phyloP scores from a whole-genome alignment of 35 echinoderm and acorn worm genomes.

The Ophioderma brevispina region DNA sequence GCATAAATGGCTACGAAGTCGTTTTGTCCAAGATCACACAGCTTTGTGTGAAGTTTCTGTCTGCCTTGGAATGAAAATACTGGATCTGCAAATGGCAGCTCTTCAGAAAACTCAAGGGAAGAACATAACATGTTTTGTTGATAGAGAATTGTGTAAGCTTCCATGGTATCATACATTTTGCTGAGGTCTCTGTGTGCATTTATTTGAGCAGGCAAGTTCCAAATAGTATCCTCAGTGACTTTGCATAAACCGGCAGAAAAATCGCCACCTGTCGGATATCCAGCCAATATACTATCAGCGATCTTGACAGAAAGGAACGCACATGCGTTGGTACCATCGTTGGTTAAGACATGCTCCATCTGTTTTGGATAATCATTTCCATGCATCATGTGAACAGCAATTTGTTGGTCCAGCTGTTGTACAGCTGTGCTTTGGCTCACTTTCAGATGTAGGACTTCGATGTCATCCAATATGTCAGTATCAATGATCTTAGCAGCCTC shows the following conservation, averaged over 20 bases:
- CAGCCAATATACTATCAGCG: background rate
- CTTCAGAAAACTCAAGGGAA: background rate
- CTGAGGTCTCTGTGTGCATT: slow-evolving; percentile 5
- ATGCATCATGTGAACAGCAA: background rate
- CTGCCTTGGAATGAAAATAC: no score
- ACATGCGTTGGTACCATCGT: slow-evolving; percentile 13
- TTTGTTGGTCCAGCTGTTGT: background rate
- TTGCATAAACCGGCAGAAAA: background rate
- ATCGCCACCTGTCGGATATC: background rate
- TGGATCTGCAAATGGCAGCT: background rate
- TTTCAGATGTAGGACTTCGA: background rate
- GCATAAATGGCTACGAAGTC: no score
- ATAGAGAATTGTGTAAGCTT: background rate
- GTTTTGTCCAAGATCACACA: no score
- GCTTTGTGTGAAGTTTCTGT: no score
- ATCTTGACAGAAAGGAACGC: slow-evolving; percentile 17
- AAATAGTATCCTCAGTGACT: background rate
- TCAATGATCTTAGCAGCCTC: background rate
- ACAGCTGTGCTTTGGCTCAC: background rate
- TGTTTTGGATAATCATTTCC: background rate
- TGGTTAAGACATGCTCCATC: background rate
- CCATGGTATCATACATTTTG: background rate
- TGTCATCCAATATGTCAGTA: background rate
- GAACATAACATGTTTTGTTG: background rate
- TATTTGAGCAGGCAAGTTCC: slow-evolving; percentile 4